These are phyloP conservation scores for Peromyscus eremicus DNA, from an alignment of 2,797 vertebrate genomes.

Conservation along the genomic window DNA sequence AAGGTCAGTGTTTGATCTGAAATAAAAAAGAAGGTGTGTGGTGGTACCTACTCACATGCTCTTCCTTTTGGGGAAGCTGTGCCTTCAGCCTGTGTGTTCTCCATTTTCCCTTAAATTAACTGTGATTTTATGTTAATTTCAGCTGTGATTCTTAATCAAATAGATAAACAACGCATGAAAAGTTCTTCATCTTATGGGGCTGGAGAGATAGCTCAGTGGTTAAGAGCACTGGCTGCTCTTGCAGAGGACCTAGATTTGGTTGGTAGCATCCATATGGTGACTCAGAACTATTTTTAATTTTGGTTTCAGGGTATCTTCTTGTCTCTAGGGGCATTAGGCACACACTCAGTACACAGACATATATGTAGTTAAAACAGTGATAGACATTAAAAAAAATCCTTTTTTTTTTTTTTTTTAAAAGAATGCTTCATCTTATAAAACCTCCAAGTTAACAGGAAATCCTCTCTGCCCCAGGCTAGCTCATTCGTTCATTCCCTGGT, in stretches of 20 bases:
- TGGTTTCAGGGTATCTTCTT: not conserved
- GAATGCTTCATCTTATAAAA: not conserved
- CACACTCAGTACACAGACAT: not conserved
- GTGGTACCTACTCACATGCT: accelerated
- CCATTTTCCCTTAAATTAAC: not conserved
- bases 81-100: not conserved
- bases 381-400: not conserved
- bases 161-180: not conserved
- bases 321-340: not conserved
- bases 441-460: no score
- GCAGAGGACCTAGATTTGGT: not conserved
- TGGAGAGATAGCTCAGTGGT: not conserved
- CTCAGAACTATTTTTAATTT: not conserved
- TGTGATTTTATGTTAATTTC: not conserved
- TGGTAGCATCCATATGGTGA: not conserved
- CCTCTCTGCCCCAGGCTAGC: not conserved
- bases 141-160: not conserved
- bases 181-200: not conserved
- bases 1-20: not conserved
- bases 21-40: not conserved
- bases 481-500: not conserved
- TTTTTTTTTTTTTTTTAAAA: not conserved
- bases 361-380: not conserved
- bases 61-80: not conserved
- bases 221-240: not conserved